Evolutionary conservation across 2,113 vertebrate genomes (phyloP).

Genomic region (Verasper variegatus): DNA sequence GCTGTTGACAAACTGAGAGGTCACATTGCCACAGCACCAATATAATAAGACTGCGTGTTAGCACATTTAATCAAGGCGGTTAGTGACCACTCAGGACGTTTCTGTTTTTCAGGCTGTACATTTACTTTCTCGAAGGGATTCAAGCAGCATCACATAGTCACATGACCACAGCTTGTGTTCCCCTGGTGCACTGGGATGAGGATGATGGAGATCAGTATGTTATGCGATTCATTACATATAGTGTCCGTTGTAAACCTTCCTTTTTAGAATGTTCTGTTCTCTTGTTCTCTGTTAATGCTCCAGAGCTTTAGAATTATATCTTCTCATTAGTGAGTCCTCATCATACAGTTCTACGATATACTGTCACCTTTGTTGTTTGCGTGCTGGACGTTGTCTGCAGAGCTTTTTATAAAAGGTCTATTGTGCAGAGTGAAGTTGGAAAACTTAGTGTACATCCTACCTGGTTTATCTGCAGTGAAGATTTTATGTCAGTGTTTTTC

Average conservation of each 20-base stretch:
- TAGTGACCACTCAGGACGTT: background rate
- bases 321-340: no score
- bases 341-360: background rate
- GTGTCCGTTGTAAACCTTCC: no score
- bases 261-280: no score
- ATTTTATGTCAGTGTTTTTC: background rate
- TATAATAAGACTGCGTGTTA: constrained; percentile 14
- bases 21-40: constrained; percentile 8
- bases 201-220: no score
- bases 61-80: background rate
- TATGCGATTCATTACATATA: no score
- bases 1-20: constrained; percentile 53
- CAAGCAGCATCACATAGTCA: no score
- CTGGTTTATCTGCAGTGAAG: background rate
- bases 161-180: background rate
- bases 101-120: background rate
- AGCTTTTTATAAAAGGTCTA: background rate
- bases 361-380: background rate
- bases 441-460: background rate
- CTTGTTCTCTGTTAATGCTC: no score
- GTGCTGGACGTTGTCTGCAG: background rate
- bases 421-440: background rate
- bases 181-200: background rate
- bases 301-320: no score
- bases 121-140: background rate